Evolutionary conservation across 2,797 vertebrate species (phyloP), one percentile per base, ranked within the genome.

Genomic region (Psittacula derbiana): DNA sequence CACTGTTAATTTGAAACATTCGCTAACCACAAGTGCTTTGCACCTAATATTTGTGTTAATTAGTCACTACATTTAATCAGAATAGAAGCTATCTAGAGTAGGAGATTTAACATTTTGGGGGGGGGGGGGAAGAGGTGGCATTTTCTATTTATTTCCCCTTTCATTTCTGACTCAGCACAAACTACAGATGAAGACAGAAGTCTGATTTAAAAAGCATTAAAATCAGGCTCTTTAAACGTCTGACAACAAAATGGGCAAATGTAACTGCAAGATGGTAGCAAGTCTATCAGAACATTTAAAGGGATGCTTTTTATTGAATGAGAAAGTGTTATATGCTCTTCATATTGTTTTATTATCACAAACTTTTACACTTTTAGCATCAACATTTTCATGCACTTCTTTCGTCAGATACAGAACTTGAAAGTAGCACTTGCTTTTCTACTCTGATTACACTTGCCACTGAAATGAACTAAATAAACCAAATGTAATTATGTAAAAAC

Each of bases 401-500:
- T 50, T 30, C 16, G 23, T 80, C 46, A 49, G 40, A 47, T 4
- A 3, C 47, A 65, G 30, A 64, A 41, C 10, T 6, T 13, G 10
- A 52, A 69, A 19, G 9, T 1, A 33, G 16, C 33, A 7, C 30
- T 60, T 15, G 17, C 24, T 52, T 38, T 62, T 41, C 47, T 17
- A 15, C 41, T 44, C 21, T 12, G 27, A 25, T 20, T 12, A 40
- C 14, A 6, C 44, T 28, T 43, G 21, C 40, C 44, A 55, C 21
- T 25, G 44, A 50, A 46, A 50, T 8, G 8, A 78, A n/a, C 12
- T 23, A 43, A 69, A 31, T 12, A 66, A 72, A 23, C 7, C 47
- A 23, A 58, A 76, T 0, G 0, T 23, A 55, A 46, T 30, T 6
- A 47, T 3, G 3, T 10, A 50, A 36, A n/a, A 36, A 60, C 1